These are phyloP conservation scores for Halictus ligatus DNA, from an alignment of 2,888 invertebrate genomes.

Conservation along the genomic window DNA sequence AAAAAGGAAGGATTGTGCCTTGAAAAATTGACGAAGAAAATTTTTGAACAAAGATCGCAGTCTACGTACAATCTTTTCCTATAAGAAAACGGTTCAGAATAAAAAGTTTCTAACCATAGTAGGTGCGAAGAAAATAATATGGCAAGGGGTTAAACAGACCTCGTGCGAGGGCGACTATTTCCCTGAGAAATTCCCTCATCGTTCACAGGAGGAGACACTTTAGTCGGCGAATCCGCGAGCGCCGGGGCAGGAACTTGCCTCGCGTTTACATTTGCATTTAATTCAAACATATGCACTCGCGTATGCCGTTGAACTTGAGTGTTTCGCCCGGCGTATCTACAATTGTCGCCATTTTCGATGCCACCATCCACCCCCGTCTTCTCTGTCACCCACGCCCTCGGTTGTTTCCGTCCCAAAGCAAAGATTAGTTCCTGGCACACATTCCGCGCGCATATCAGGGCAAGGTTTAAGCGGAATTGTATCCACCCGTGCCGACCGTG, in stretches of 20 bases:
- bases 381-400: neutral
- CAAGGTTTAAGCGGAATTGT: conserved; percentile 53
- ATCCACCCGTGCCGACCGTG: conserved; percentile 25
- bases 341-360: conserved; percentile 56
- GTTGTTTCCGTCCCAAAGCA: conserved; percentile 38
- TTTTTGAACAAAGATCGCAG: too few species aligned
- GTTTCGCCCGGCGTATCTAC: conserved; percentile 32
- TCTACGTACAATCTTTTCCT: too few species aligned
- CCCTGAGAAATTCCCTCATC: neutral
- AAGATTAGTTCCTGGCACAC: conserved; percentile 63
- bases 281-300: conserved; percentile 52
- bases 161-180: neutral
- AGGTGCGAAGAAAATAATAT: neutral
- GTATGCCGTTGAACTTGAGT: conserved; percentile 35
- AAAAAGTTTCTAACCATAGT: neutral
- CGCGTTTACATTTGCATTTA: conserved; percentile 59
- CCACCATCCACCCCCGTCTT: conserved; percentile 3
- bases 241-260: conserved; percentile 32
- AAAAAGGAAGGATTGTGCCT: too few species aligned
- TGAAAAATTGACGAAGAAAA: too few species aligned
- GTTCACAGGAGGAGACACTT: conserved; percentile 20
- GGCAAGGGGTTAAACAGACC: neutral
- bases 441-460: conserved; percentile 43
- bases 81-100: neutral
- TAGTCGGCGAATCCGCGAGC: conserved; percentile 16